Evolutionary conservation across 2,888 invertebrate genomes (phyloP), one percentile per base, ranked within the genome.

Genomic region (Operophtera brumata): DNA sequence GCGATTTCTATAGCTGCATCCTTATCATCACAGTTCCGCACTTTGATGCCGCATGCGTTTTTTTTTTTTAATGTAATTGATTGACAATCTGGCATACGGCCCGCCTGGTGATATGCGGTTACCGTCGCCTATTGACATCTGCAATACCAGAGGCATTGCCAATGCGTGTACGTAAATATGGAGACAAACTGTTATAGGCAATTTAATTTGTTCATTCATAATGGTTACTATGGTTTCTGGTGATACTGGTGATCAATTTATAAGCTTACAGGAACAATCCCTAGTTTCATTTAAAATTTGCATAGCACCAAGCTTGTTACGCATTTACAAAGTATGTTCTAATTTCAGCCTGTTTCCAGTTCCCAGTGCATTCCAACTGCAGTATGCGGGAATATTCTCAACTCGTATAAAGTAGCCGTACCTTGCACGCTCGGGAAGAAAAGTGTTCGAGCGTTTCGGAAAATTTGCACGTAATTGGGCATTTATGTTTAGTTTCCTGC

Each of bases 321-420:
- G 70, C 57, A 71, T 75, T 73, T 67, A 75, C 76, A 80, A 81
- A 84, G 75, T 80, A 80, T 76, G 74, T 76, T 78, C 79, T 80
- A 80, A 81, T 82, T 81, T 73, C 73, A 71, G 75, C 68, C 68
- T 64, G 69, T 73, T 73, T 69, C 65, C 70, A 61, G 65, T 74
- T 66, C 64, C 64, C 66, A 71, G 71, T 65, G 72, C 73, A 80
- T 80, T 75, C 78, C 73, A 48, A 49, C 49, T 77, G 71, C 75
- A 78, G 49, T 49, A 48, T 57, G 52, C 52, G 20, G 30, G 37
- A 72, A 77, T 77, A 78, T 77, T 80, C 75, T 69, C 61, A 61
- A 75, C 72, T 71, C 69, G 70, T 75, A 74, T 73, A 73, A 34
- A 70, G 70, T 48, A 59, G 67, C 64, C 36, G 61, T 59, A 66